Conservation (phyloP, 2,888 invertebrate genomes). For the Hypercompe scribonia region DNA sequence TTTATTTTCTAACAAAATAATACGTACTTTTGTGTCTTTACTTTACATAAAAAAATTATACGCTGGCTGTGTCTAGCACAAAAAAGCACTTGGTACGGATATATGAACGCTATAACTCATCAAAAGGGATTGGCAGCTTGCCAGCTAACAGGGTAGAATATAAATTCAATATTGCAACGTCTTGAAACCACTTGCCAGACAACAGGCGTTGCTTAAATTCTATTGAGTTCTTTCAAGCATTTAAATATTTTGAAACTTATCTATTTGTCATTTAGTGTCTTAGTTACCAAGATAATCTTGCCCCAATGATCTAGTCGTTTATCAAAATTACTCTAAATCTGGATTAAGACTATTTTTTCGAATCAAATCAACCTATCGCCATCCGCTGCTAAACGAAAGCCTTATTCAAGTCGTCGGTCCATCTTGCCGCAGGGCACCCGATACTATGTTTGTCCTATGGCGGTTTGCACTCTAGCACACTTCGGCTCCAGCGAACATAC, state of each 20-base stretch:
- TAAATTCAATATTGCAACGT: slow-evolving; percentile 65
- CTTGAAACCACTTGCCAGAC: slow-evolving; percentile 51
- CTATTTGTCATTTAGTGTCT: neutral
- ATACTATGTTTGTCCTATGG: no score
- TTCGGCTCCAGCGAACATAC: no score
- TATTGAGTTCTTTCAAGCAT: slow-evolving; percentile 40
- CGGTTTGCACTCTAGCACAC: no score
- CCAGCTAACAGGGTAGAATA: slow-evolving; percentile 61
- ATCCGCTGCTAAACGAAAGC: no score
- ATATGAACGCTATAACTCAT: slow-evolving; percentile 66
- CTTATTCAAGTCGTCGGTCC: no score
- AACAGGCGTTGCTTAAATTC: slow-evolving; percentile 55
- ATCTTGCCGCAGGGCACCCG: no score
- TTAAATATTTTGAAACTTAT: slow-evolving; percentile 17
- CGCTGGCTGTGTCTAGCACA: slow-evolving; percentile 26
- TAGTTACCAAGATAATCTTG: neutral
- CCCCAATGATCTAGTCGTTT: neutral
- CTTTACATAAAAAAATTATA: slow-evolving; percentile 31
- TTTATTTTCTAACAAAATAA: slow-evolving; percentile 18
- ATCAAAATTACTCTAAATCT: no score
- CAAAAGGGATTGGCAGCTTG: slow-evolving; percentile 46
- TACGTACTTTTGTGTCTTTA: slow-evolving; percentile 14
- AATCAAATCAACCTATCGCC: no score
- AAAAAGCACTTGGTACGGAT: slow-evolving; percentile 47
- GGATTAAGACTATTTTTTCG: no score